Conservation (phyloP, 1,140 invertebrate species). For the Chelonus insularis region DNA sequence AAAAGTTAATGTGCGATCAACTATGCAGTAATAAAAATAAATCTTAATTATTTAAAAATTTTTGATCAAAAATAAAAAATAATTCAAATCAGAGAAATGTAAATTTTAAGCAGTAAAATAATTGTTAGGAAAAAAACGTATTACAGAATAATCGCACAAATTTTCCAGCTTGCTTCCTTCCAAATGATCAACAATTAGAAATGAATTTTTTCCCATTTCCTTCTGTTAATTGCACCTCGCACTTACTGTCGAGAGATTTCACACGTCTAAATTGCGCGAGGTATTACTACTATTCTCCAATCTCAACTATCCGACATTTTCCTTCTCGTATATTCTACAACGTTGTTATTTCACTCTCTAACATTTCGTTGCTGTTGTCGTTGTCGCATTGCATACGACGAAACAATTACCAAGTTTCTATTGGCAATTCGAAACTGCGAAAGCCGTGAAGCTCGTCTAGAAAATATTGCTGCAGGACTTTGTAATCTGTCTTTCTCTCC, state of each 20-base stretch:
- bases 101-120: too few relatives aligned
- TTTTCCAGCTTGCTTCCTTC: background rate
- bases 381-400: constrained; percentile 16
- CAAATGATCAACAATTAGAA: background rate
- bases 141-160: background rate
- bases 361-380: constrained; percentile 5
- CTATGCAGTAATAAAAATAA: too few relatives aligned
- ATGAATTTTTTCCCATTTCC: background rate
- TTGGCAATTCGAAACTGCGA: constrained; percentile 38
- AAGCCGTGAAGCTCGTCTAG: constrained; percentile 18
- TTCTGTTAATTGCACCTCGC: constrained; percentile 10
- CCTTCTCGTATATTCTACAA: background rate
- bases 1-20: too few relatives aligned
- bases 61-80: too few relatives aligned
- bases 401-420: constrained; percentile 44
- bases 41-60: too few relatives aligned
- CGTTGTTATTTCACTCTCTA: background rate
- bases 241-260: background rate
- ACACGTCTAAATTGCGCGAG: constrained; percentile 9
- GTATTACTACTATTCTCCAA: constrained; percentile 15
- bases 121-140: too few relatives aligned
- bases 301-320: constrained; percentile 9
- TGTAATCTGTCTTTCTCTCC: background rate
- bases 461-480: constrained; percentile 34
- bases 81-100: too few relatives aligned